Base-by-base conservation (phyloP, 2,113 vertebrate genomes). In the Hippopotamus amphibius region DNA sequence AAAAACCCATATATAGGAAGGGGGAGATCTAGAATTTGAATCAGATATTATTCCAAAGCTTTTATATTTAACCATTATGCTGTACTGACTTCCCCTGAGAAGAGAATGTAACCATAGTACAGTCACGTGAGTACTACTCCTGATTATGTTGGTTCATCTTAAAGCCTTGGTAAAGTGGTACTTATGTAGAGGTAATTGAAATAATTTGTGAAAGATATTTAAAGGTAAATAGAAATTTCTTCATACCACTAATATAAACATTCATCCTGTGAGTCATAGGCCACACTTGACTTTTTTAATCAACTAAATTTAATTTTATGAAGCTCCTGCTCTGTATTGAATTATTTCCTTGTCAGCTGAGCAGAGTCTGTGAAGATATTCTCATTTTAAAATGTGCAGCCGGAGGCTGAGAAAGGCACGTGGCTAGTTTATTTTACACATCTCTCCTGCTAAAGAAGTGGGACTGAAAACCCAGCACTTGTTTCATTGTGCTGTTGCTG, bases 21-120 rank as follows among this genome's bases (percentile, higher is more conserved):
- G 57, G 79, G 24, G 28, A 91, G 28, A 66, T 92, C 68, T 79
- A 95, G 87, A 92, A 69, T 92, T 48, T 79, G 68, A 86, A 57
- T n/a, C 61, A 88, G 12, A 43, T 77, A 85, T 93, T 88, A 69
- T 94, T 96, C 9, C 41, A 76, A 6, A 93, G 37, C 37, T 79
- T 93, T 93, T 90, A n/a, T 84, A 53, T 26, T 77, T 89, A 83
- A 43, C 13, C 9, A 15, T 80, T 89, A 14, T 63, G 50, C 14
- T 68, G 17, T 41, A 24, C 59, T 81, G 57, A 50, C 26, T 92
- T 83, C 26, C 33, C 66, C 8, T 65, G 17, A 53, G 30, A 63
- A 83, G 37, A 95, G 79, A 90, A 17, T 43, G 3, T 69, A 72
- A 59, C 21, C 71, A 37, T 46, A 76, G 2, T 53, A 5, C 22